phyloP scores from a whole-genome alignment of 2,797 vertebrate genomes.

The Darevskia nairensis region DNA sequence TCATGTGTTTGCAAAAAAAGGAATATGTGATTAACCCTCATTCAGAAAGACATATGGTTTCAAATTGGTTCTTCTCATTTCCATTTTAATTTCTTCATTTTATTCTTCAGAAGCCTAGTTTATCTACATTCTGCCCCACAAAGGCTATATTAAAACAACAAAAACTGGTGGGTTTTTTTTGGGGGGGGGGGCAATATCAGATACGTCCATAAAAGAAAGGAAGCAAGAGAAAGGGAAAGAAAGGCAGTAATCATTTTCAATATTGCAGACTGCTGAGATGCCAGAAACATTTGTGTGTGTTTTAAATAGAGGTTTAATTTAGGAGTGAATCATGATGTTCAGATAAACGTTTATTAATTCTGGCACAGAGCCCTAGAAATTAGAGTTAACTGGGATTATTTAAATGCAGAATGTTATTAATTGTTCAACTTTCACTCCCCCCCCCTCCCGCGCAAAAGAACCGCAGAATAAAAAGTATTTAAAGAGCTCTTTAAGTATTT shows the following conservation, averaged over 20 bases:
- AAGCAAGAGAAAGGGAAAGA: slow-evolving; percentile 21
- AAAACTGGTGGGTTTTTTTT: not conserved
- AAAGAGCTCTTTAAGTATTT: not conserved
- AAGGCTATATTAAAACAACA: slow-evolving; percentile 5
- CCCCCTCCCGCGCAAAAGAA: slow-evolving; percentile 1
- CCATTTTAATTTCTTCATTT: slow-evolving; percentile 60
- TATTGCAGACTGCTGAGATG: slow-evolving; percentile 37
- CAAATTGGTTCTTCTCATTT: slow-evolving; percentile 63
- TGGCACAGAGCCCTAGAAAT: slow-evolving; percentile 31
- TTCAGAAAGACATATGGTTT: slow-evolving; percentile 62
- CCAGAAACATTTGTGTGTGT: slow-evolving; percentile 1
- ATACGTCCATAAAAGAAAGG: slow-evolving; percentile 39
- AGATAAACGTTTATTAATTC: slow-evolving; percentile 14
- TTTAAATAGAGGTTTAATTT: not conserved
- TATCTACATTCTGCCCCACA: slow-evolving; percentile 2
- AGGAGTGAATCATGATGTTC: not conserved
- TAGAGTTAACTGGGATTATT: not conserved
- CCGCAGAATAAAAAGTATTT: slow-evolving; percentile 44
- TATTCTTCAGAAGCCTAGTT: slow-evolving; percentile 9
- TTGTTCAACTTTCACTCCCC: slow-evolving; percentile 20
- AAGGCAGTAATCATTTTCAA: slow-evolving; percentile 25
- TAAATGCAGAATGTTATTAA: slow-evolving; percentile 37
- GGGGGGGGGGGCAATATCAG: not conserved
- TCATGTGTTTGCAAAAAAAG: slow-evolving; percentile 68
- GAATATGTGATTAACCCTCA: slow-evolving; percentile 68